Conservation (phyloP, 2,797 vertebrate genomes). For the Acestrorhynchus altus region DNA sequence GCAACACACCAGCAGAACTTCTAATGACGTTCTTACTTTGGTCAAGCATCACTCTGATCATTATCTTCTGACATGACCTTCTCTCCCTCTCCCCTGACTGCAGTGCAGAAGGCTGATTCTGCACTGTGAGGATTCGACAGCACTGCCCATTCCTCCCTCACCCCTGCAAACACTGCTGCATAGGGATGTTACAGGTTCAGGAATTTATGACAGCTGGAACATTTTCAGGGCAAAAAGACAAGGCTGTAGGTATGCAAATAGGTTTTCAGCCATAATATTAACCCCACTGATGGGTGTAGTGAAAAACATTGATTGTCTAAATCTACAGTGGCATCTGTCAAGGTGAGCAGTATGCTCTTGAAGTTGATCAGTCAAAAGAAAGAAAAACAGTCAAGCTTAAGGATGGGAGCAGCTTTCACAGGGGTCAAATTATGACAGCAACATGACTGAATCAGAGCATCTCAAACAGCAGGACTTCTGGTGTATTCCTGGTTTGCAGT, state of each 20-base stretch:
- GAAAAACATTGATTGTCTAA: no score
- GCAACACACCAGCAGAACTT: background rate
- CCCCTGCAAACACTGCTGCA: slow-evolving; percentile 41
- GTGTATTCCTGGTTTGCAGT: no score
- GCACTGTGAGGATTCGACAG: slow-evolving; percentile 29
- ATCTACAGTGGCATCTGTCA: no score
- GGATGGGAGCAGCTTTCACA: no score
- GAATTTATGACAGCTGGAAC: slow-evolving; percentile 36
- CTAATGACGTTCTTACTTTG: slow-evolving; percentile 26
- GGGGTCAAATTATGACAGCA: no score
- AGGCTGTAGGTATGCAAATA: background rate
- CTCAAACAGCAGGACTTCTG: no score
- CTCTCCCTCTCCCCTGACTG: slow-evolving; percentile 6
- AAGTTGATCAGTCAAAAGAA: no score
- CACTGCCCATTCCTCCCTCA: slow-evolving; percentile 8
- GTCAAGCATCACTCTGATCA: slow-evolving; percentile 36
- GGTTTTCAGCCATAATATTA: no score
- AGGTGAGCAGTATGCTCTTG: no score
- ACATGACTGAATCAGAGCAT: no score
- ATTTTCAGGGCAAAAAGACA: slow-evolving; percentile 42
- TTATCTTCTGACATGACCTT: slow-evolving; percentile 43
- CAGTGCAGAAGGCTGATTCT: slow-evolving; percentile 45
- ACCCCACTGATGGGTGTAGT: no score
- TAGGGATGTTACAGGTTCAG: slow-evolving; percentile 28
- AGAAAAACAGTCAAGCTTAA: no score